Percentiles rank a stretch among this genome's conserved stretches.
These are phyloP conservation scores for Bilobella aurantiaca DNA, from an alignment of 1,140 invertebrate species.

Conservation along the genomic window DNA sequence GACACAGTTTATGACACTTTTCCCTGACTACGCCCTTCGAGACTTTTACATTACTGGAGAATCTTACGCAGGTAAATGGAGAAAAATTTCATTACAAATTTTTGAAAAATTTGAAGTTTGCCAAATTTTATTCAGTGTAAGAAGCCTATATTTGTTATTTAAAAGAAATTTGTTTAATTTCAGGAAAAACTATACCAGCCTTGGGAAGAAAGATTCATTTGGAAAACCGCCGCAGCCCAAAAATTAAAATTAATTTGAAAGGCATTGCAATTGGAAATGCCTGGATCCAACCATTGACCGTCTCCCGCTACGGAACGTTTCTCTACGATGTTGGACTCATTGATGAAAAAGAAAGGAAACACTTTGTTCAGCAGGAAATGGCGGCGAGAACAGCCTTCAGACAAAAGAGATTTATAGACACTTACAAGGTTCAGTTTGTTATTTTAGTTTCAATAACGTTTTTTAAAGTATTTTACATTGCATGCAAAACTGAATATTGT, in stretches of 20 bases:
- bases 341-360: slow-evolving; percentile 39
- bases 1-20: slow-evolving; percentile 42
- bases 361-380: slow-evolving; percentile 39
- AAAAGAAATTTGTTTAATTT: background rate
- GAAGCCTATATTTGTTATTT: too few relatives aligned
- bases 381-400: too few relatives aligned
- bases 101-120: too few relatives aligned
- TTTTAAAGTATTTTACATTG: too few relatives aligned
- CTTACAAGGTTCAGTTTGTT: too few relatives aligned
- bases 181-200: slow-evolving; percentile 61
- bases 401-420: too few relatives aligned
- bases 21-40: slow-evolving; percentile 37
- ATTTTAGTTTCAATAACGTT: too few relatives aligned
- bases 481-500: too few relatives aligned
- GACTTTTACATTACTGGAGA: slow-evolving; percentile 43
- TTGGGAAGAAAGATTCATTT: slow-evolving; percentile 62
- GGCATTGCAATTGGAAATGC: slow-evolving; percentile 48
- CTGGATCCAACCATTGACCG: slow-evolving; percentile 43
- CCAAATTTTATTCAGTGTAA: too few relatives aligned
- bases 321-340: slow-evolving; percentile 45
- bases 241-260: slow-evolving; percentile 27
- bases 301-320: slow-evolving; percentile 44
- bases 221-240: slow-evolving; percentile 42
- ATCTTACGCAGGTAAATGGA: slow-evolving; percentile 36
- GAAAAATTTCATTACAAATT: too few relatives aligned